Conservation (phyloP, 1,140 invertebrate genomes). For the Cotesia glomerata region DNA sequence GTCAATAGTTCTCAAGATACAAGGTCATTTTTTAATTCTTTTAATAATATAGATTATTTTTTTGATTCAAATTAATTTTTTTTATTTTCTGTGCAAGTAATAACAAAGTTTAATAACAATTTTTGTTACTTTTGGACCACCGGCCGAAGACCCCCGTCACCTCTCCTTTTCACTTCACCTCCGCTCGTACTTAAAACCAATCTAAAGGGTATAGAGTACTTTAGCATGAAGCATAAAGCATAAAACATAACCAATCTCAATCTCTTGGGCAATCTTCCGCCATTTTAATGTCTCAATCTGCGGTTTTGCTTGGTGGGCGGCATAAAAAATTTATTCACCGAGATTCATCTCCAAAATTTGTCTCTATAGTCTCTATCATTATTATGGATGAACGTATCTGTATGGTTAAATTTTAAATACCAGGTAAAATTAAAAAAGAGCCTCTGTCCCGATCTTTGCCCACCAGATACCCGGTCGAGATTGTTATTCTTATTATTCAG, state of each 20-base stretch:
- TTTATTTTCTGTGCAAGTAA: conserved; percentile 1
- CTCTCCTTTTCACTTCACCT: background rate
- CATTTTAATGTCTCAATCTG: conserved; percentile 56
- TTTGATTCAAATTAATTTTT: too few relatives aligned
- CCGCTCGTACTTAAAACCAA: too few relatives aligned
- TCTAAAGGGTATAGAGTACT: too few relatives aligned
- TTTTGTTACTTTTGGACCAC: conserved; percentile 16
- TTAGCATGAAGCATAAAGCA: too few relatives aligned
- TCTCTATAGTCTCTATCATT: background rate
- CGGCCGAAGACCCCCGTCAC: background rate
- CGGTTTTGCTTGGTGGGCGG: conserved; percentile 39
- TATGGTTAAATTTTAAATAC: background rate
- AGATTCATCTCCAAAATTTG: conserved; percentile 4
- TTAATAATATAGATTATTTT: too few relatives aligned
- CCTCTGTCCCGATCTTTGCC: too few relatives aligned
- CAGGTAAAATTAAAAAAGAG: too few relatives aligned
- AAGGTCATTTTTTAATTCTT: too few relatives aligned
- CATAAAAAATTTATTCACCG: conserved; percentile 21
- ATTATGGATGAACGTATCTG: background rate
- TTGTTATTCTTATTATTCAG: too few relatives aligned
- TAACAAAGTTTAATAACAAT: conserved; percentile 20
- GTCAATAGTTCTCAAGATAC: too few relatives aligned
- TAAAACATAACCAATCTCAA: conserved; percentile 19
- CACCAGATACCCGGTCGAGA: too few relatives aligned
- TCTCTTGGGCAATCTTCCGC: conserved; percentile 50